Conservation (phyloP, 2,888 invertebrate species). For the Mactromeris polynyma region DNA sequence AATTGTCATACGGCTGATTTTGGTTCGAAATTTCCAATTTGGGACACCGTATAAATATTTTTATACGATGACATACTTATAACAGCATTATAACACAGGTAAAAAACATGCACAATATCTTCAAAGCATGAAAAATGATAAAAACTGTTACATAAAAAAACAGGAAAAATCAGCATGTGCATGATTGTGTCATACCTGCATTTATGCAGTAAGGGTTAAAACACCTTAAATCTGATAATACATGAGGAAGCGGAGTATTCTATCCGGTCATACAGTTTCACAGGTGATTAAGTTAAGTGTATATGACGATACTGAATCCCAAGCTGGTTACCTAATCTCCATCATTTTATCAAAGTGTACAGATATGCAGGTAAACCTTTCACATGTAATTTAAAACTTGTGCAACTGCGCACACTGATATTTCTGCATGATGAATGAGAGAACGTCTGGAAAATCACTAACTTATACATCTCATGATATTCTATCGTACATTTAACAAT, state of each 20-base stretch:
- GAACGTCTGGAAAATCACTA: too few species aligned
- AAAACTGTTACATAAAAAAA: too few species aligned
- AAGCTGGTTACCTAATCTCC: neutral
- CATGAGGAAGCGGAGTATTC: neutral
- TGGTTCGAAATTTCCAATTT: too few species aligned
- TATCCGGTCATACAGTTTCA: neutral
- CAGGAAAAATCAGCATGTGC: neutral
- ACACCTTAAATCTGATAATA: neutral
- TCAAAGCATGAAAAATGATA: too few species aligned
- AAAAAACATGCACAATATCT: too few species aligned
- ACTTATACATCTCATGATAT: too few species aligned
- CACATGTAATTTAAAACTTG: neutral
- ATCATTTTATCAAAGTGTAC: slow-evolving; percentile 8
- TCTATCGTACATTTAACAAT: too few species aligned
- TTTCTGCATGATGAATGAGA: neutral
- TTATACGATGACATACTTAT: too few species aligned
- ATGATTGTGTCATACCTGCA: neutral
- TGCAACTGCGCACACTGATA: neutral
- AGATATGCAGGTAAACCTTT: neutral
- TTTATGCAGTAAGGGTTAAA: neutral
- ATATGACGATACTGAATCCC: neutral
- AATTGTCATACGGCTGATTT: too few species aligned
- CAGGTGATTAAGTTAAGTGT: neutral
- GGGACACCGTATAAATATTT: too few species aligned
- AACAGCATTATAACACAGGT: too few species aligned